phyloP scores from a whole-genome alignment of 2,797 vertebrate genomes.

The Toxotes lorentzi region DNA sequence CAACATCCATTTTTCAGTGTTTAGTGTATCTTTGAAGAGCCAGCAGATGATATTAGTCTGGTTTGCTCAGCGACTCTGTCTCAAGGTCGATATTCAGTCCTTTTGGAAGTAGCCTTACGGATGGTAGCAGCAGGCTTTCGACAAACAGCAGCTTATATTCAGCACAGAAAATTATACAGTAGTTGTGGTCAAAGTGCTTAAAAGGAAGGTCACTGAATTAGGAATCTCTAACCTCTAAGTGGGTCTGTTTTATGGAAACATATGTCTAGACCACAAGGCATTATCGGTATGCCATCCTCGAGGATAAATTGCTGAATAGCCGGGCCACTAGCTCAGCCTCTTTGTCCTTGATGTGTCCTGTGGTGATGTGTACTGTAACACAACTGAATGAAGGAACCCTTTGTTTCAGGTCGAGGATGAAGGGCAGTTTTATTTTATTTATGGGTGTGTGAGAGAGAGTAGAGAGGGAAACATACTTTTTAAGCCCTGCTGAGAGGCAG shows the following conservation, averaged over 20 bases:
- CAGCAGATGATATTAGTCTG: slow-evolving; percentile 8
- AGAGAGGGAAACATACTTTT: slow-evolving; percentile 34
- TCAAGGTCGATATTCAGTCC: slow-evolving; percentile 29
- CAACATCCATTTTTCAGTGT: not conserved
- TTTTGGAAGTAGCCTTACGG: slow-evolving; percentile 26
- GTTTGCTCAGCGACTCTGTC: slow-evolving; percentile 8
- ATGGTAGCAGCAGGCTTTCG: slow-evolving; percentile 16
- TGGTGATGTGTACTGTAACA: slow-evolving; percentile 55
- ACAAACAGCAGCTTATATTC: slow-evolving; percentile 40
- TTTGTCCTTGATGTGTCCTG: slow-evolving; percentile 68
- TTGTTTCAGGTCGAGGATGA: slow-evolving; percentile 68
- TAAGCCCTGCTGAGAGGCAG: slow-evolving; percentile 28
- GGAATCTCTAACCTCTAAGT: slow-evolving; percentile 53
- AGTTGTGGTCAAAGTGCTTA: slow-evolving; percentile 53
- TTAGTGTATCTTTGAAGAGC: not conserved
- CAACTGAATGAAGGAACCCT: slow-evolving; percentile 50
- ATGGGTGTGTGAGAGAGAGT: slow-evolving; percentile 36
- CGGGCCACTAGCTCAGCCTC: slow-evolving; percentile 24
- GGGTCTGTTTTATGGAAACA: slow-evolving; percentile 60
- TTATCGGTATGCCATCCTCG: slow-evolving; percentile 59
- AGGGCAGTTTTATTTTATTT: slow-evolving; percentile 60
- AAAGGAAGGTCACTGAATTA: slow-evolving; percentile 66
- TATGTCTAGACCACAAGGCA: slow-evolving; percentile 62
- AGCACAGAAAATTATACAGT: slow-evolving; percentile 58
- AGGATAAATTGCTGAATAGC: slow-evolving; percentile 61